Evolutionary conservation across 2,113 vertebrate species (phyloP).

Genomic region (Halichoerus grypus): DNA sequence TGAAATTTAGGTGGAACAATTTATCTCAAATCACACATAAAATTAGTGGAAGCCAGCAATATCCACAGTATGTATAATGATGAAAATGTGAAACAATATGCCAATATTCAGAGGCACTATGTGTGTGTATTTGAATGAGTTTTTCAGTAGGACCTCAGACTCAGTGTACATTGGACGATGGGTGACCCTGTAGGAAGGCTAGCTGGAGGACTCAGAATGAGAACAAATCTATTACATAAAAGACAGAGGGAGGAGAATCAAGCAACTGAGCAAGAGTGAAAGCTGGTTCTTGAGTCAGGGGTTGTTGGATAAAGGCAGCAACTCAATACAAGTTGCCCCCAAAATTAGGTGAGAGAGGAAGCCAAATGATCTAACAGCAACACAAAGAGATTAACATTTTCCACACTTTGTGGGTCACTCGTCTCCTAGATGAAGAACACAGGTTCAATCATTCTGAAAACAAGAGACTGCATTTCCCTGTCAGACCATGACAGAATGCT

Average conservation of each 20-base stretch:
- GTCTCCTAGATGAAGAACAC: not conserved
- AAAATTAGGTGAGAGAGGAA: not conserved
- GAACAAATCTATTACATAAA: not conserved
- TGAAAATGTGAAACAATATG: not conserved
- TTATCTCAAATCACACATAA: not conserved
- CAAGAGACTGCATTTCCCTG: accelerated
- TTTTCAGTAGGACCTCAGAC: not conserved
- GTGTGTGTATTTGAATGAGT: not conserved
- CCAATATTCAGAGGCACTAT: no score
- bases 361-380: not conserved
- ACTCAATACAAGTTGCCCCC: not conserved
- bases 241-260: not conserved
- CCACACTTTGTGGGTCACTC: not conserved
- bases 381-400: not conserved
- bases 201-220: not conserved
- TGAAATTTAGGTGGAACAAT: not conserved
- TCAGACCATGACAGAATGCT: accelerated
- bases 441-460: not conserved
- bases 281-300: not conserved
- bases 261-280: not conserved
- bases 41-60: not conserved
- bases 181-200: not conserved
- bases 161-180: not conserved
- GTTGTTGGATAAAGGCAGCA: not conserved
- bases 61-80: not conserved